A percentile compares a stretch with the other conserved stretches of the same genome.
phyloP scores from a whole-genome alignment of 2,888 invertebrate species.

The Argyresthia albistria region DNA sequence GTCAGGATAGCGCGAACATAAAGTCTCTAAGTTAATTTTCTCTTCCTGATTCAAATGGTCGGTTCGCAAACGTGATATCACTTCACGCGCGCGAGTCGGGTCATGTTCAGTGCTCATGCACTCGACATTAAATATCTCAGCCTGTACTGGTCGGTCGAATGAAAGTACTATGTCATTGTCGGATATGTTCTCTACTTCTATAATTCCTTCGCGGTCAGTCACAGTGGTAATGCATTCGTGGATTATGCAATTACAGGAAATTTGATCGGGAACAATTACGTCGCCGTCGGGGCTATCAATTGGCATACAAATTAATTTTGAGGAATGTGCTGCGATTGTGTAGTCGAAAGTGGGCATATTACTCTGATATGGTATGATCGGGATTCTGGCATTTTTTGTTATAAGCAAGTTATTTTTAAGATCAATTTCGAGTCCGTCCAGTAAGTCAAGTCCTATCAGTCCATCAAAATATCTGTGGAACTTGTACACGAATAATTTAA shows the following conservation, averaged over 20 bases:
- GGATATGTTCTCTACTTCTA: conserved; percentile 16
- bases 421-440: not conserved
- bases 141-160: conserved; percentile 8
- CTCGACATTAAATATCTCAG: conserved; percentile 8
- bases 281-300: conserved; percentile 14
- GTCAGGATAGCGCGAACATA: conserved; percentile 13
- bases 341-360: conserved; percentile 18
- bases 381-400: not conserved
- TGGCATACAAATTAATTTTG: conserved; percentile 15
- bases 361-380: conserved; percentile 11
- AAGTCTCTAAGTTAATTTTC: conserved; percentile 13
- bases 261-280: conserved; percentile 12
- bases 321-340: conserved; percentile 15
- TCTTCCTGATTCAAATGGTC: conserved; percentile 21
- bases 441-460: not conserved
- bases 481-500: not conserved
- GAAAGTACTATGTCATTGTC: conserved; percentile 11
- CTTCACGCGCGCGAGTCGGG: not conserved
- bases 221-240: conserved; percentile 15
- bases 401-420: not conserved
- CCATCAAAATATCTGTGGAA: not conserved
- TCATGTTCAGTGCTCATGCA: conserved; percentile 3
- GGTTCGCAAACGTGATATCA: conserved; percentile 10
- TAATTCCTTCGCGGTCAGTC: conserved; percentile 10
- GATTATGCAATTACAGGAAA: conserved; percentile 15